Evolutionary conservation across 2,888 invertebrate species (phyloP), one percentile per base, ranked within the genome.

Genomic region (Ashinkailepas kermadecensis): DNA sequence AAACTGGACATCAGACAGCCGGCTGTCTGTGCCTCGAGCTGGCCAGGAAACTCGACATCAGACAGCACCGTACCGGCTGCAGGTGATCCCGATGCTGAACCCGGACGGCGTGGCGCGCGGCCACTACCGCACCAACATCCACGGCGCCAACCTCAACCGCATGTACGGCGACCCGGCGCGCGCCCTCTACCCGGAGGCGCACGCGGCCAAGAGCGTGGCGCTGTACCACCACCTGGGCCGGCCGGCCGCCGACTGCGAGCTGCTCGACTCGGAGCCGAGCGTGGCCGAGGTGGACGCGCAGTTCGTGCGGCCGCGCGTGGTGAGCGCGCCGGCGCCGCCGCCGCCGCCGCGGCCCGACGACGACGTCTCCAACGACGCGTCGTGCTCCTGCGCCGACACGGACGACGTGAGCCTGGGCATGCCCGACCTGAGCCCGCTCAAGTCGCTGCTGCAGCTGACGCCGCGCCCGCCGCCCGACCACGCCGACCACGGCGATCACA

Each of bases 61-160:
- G 39, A 1, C 39, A 39, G 39, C 39, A 4, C 39, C 39, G 39
- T 4, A 39, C 39, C 39, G 39, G 1, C 39, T 39, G 39, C 39
- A 39, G 39, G 88, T 96, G 87, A 92, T 96, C 84, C 96, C 96
- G 0, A 94, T 96, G 89, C 88, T 96, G 84, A 96, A 96, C 89
- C 96, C 96, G 0, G 96, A 96, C 86, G 96, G 96, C 1, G 96
- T 96, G 2, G 92, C 92, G 13, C 89, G 91, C 81, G 96, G 96
- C 0, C 94, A 95, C 87, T 95, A 95, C 86, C 89, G 95, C 82
- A 95, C 95, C 7, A 96, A 96, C 87, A 93, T 93, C 0, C 89
- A 93, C 81, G 96, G 96, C 10, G 93, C 95, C 56, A 96, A 96
- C 88, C 88, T 96, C 56, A 96, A 96, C 88, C 89, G 96, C 85